Percentiles rank a stretch among this genome's conserved stretches.
Conservation (phyloP, 2,113 vertebrate species). For the Oceanites oceanicus region DNA sequence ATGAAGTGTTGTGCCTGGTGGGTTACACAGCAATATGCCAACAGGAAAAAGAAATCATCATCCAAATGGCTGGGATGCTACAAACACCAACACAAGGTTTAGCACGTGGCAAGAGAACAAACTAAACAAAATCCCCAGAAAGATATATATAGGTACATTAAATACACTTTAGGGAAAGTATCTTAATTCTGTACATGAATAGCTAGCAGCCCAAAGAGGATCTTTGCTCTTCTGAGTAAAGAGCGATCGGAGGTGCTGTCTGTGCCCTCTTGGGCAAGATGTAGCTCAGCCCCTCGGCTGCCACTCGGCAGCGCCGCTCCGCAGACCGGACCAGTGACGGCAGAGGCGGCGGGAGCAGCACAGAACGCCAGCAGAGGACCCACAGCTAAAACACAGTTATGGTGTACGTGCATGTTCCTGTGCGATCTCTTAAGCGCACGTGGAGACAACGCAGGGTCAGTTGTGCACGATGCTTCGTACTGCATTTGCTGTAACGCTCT, state of each 20-base stretch:
- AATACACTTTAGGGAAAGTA: neutral
- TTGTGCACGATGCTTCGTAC: fast-evolving
- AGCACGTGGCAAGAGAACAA: neutral
- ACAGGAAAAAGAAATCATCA: neutral
- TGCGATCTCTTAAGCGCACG: fast-evolving
- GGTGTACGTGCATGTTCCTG: fast-evolving
- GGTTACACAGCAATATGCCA: neutral
- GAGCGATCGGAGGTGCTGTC: neutral
- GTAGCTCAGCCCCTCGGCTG: fast-evolving
- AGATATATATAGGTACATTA: neutral
- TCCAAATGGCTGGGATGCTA: neutral
- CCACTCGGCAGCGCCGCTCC: neutral
- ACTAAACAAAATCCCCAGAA: neutral
- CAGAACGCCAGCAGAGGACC: neutral
- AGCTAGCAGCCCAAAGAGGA: neutral
- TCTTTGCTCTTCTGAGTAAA: neutral
- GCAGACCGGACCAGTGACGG: neutral
- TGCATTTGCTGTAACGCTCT: neutral
- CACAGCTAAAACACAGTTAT: fast-evolving
- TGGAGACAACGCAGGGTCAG: fast-evolving
- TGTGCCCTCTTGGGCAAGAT: neutral
- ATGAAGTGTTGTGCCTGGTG: neutral
- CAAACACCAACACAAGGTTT: neutral
- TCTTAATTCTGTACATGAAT: neutral
- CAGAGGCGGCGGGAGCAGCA: neutral